These are phyloP conservation scores for Catharus minimus DNA, from an alignment of 2,113 vertebrate genomes.

Conservation along the genomic window DNA sequence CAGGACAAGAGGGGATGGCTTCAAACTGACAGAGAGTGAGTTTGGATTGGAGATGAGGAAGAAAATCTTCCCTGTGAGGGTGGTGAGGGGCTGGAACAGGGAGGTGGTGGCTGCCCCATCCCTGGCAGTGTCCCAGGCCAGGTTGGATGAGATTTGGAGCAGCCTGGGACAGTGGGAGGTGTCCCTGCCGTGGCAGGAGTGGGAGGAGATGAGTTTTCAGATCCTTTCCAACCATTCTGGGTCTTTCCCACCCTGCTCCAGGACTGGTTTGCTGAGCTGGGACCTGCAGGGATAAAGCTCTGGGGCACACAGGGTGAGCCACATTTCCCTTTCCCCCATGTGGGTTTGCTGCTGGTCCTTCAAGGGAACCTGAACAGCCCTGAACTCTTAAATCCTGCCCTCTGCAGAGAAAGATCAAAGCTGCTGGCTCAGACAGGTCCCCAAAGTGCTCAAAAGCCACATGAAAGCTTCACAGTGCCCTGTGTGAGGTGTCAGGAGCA, in stretches of 20 bases:
- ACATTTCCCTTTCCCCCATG: not conserved
- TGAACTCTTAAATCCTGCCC: not conserved
- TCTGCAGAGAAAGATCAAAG: not conserved
- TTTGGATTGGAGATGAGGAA: not conserved
- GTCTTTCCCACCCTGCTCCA: not conserved
- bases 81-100: not conserved
- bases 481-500: not conserved
- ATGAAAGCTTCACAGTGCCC: not conserved
- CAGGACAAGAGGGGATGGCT: not conserved
- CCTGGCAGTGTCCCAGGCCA: not conserved
- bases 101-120: not conserved
- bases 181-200: not conserved
- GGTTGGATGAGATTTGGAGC: accelerated
- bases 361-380: accelerated
- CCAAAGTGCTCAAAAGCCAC: not conserved
- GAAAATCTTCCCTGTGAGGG: not conserved
- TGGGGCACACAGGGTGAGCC: not conserved
- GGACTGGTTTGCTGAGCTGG: not conserved
- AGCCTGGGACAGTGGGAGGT: accelerated
- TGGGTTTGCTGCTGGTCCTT: not conserved
- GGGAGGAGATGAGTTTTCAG: not conserved
- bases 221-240: not conserved
- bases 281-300: accelerated
- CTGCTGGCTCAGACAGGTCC: not conserved
- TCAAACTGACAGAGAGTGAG: not conserved